Evolutionary conservation across 2,113 vertebrate genomes (phyloP), one percentile per base, ranked within the genome.

Genomic region (Pipra filicauda): DNA sequence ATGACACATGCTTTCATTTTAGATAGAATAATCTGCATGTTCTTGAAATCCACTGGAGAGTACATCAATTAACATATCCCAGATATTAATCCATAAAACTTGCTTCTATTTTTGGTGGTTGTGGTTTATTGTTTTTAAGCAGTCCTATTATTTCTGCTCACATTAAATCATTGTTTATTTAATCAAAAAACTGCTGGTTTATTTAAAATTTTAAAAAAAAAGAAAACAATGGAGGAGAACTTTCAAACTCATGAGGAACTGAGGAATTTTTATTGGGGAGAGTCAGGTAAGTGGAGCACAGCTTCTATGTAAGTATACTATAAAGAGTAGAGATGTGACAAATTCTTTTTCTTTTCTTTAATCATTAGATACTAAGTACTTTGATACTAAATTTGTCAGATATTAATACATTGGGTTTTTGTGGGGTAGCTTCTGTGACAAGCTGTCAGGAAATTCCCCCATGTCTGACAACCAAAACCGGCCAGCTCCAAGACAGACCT

Each of bases 1-100:
- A 90, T 93, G 94, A 95, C 95, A 96, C 88, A 85, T 43, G 79
- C 89, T 96, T 91, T 91, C 65, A 44, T 92, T 93, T 96, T 85
- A 94, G 80, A 48, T 12, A 71, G 77, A 96, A 95, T 96, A 93
- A 90, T 92, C 72, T 89, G 46, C 58, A 13, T 91, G 94, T 87
- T 94, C 97, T 94, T 93, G 61, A 94, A 94, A 85, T 35, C 72
- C 80, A 46, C 78, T 37, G 76, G 94, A 96, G 96, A 95, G 44
- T 78, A 39, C 83, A 91, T 48, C 85, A 96, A 84, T 97, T 93
- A 97, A 87, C 78, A 95, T 76, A 81, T 35, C 64, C 33, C 37
- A 90, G 55, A 95, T 89, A 96, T 82, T 93, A 91, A 93, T 94
- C 89, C 65, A 55, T 78, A 95, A 95, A 67, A 27, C 0, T 37